Base-by-base conservation (phyloP, 1,140 invertebrate species). In the Teleopsis dalmanni region DNA sequence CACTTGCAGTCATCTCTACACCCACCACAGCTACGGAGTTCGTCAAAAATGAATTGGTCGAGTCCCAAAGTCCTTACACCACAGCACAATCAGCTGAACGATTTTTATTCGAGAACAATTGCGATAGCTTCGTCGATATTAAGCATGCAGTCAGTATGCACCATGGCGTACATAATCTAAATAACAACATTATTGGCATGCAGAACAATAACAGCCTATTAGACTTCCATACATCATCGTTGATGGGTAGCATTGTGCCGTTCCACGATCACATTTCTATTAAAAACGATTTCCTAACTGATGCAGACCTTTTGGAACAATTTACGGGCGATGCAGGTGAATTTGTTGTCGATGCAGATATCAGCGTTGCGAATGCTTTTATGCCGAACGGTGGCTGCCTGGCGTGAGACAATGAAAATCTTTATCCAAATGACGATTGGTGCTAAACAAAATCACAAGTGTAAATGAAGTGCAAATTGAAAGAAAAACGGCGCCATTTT, bases 391-490 rank as follows among this genome's bases (percentile, higher is more conserved):
- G 60, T 21, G 59, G 64, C 35, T 70, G 67, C 53, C 53, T 68
- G 53, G 67, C 67, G 62, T 69, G 60, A 69, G 60, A 57, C 54
- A 52, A 52, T n/a, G n/a, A n/a, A n/a, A n/a, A n/a, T n/a, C n/a
- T n/a, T n/a, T n/a, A n/a, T n/a, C n/a, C n/a, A n/a, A n/a, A n/a
- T n/a, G n/a, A n/a, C n/a, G n/a, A n/a, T n/a, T n/a, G n/a, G n/a
- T n/a, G n/a, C n/a, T n/a, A n/a, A n/a, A n/a, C n/a, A n/a, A n/a
- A n/a, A n/a, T n/a, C n/a, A n/a, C n/a, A n/a, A n/a, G n/a, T n/a
- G n/a, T n/a, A n/a, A n/a, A n/a, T n/a, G n/a, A n/a, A n/a, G n/a
- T n/a, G n/a, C n/a, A n/a, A n/a, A n/a, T n/a, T n/a, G n/a, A n/a
- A n/a, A n/a, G n/a, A n/a, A n/a, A n/a, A n/a, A n/a, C n/a, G n/a